Conservation (phyloP, 2,888 invertebrate species). For the Eretmocerus hayati region DNA sequence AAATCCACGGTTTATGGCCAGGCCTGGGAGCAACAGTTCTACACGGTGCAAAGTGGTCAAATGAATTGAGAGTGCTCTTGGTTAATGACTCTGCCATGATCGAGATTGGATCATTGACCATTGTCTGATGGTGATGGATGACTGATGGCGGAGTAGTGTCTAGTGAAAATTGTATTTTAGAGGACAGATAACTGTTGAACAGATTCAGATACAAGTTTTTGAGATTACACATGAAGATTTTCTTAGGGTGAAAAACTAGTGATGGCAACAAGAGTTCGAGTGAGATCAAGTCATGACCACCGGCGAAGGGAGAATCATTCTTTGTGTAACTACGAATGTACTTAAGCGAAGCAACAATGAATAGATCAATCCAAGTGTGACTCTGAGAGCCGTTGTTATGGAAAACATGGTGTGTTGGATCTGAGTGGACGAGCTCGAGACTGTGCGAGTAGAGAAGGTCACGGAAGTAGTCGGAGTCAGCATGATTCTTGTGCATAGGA, state of each 20-base stretch:
- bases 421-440: no score
- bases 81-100: neutral
- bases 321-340: neutral
- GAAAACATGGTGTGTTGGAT: neutral
- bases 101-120: neutral
- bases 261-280: neutral
- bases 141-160: neutral
- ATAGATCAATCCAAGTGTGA: no score
- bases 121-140: neutral
- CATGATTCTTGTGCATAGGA: no score
- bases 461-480: no score
- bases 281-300: neutral
- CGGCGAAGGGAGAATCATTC: neutral
- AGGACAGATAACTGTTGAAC: neutral
- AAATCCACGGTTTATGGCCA: neutral
- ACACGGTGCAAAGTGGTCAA: neutral
- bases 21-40: neutral
- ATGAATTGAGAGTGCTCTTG: no score
- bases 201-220: neutral
- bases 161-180: neutral
- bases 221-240: neutral
- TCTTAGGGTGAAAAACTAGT: neutral
- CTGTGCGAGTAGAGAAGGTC: no score
- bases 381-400: neutral
- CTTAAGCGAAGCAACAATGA: neutral